Evolutionary conservation across 2,888 invertebrate species (phyloP).

Genomic region (Caenorhabditis afra): DNA sequence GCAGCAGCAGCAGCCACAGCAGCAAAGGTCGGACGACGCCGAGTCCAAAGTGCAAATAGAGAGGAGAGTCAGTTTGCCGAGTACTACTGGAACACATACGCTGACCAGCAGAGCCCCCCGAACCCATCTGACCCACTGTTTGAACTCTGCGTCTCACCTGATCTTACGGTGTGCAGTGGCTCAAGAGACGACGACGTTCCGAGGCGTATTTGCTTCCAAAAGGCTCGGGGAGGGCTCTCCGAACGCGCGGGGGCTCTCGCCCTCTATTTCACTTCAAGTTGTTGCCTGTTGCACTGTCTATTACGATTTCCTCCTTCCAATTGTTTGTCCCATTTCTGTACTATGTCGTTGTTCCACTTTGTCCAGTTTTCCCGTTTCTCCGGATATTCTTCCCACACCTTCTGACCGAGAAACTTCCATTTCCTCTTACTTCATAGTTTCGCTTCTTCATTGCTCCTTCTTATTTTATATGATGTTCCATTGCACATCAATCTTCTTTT

Average conservation of each 20-base stretch:
- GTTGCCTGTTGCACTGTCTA: constrained; percentile 56
- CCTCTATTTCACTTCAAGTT: constrained; percentile 48
- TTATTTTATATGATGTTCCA: too few species aligned
- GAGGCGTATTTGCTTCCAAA: constrained; percentile 38
- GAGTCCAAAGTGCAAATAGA: constrained; percentile 58
- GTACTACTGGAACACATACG: constrained; percentile 57
- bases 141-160: constrained; percentile 39
- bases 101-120: constrained; percentile 14
- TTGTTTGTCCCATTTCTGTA: constrained; percentile 29
- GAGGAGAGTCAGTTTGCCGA: constrained; percentile 54
- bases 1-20: constrained; percentile 36
- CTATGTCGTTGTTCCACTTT: constrained; percentile 6
- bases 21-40: constrained; percentile 24
- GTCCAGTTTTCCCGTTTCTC: neutral
- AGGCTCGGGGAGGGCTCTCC: constrained; percentile 50
- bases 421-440: too few species aligned
- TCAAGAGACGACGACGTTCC: constrained; percentile 50
- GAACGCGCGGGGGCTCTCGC: constrained; percentile 22
- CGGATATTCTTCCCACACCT: too few species aligned
- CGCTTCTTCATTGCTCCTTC: too few species aligned
- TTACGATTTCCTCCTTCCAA: constrained; percentile 42
- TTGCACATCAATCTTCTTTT: too few species aligned
- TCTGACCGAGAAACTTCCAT: too few species aligned
- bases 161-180: constrained; percentile 15
- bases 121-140: constrained; percentile 56